Base-by-base conservation (phyloP, 2,888 invertebrate genomes). In the Hemicrepidius hirtus region DNA sequence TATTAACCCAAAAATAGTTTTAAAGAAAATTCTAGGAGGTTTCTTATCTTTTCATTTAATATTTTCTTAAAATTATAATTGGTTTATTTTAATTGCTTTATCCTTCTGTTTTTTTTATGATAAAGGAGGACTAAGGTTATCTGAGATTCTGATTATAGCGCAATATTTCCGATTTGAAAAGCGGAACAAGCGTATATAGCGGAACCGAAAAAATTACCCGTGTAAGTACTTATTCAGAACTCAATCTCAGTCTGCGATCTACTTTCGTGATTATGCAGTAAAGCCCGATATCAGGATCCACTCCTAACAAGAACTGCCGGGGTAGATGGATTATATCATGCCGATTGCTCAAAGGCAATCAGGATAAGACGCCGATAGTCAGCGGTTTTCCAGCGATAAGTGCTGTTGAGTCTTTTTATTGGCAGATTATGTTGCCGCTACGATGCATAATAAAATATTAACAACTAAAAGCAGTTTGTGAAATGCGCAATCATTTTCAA, bases 261-360 rank as follows among this genome's bases (percentile, higher is more conserved):
- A 60, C 60, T 67, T 67, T 50, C 59, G 59, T 68, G 68, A 68
- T 68, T 68, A 68, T 60, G 46, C 59, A 60, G 59, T 68, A 68
- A 68, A 68, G 49, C 49, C 28, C 60, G 60, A 68, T 68, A 68
- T 68, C 59, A 32, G 59, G 24, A 60, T 68, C 59, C 59, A 50
- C 59, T 60, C 49, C 59, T 60, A 68, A 68, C 68, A 68, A 68
- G 68, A 60, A 68, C 60, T 68, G 68, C 41, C 37, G 59, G 59
- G 65, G 49, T 40, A 24, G 59, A 59, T 68, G 68, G 68, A 68
- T 68, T 68, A 68, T 68, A 46, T 68, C 57, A 68, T 68, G 68
- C 60, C 68, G 60, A 68, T 50, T 68, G 59, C 68, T 68, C 60
- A 60, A 60, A 68, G 68, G 68, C 68, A 68, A 68, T 68, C 68